phyloP scores from a whole-genome alignment of 2,888 invertebrate species.

The Netelia inedita region DNA sequence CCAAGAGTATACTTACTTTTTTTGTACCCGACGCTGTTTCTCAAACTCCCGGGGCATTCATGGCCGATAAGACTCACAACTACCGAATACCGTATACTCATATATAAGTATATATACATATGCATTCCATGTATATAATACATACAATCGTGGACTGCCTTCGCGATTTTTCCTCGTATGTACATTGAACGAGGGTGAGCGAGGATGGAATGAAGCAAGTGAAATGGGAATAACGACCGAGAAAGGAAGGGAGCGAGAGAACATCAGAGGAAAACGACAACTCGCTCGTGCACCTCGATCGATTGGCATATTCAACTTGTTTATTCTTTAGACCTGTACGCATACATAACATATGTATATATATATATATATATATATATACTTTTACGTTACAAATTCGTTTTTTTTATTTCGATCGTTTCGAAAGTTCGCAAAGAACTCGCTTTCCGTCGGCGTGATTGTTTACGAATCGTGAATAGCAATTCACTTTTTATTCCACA shows the following conservation, averaged over 20 bases:
- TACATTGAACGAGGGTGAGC: neutral
- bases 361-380: neutral
- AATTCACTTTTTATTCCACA: constrained; percentile 24
- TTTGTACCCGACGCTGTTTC: neutral
- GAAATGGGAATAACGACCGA: constrained; percentile 13
- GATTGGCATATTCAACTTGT: constrained; percentile 50
- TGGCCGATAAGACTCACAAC: constrained; percentile 34
- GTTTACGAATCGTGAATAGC: constrained; percentile 30
- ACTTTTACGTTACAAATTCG: neutral
- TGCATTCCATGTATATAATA: neutral
- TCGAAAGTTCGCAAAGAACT: constrained; percentile 2
- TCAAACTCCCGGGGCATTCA: neutral
- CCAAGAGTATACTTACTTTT: constrained; percentile 13
- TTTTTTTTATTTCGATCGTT: neutral
- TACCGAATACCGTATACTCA: constrained; percentile 40
- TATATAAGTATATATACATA: neutral
- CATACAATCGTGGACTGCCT: constrained; percentile 44
- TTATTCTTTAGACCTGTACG: neutral
- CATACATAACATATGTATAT: neutral
- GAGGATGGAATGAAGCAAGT: neutral
- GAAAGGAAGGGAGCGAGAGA: neutral
- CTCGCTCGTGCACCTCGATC: constrained; percentile 42
- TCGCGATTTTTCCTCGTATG: constrained; percentile 33
- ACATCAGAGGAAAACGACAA: constrained; percentile 3
- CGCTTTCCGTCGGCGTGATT: neutral